Conservation (phyloP, 2,113 vertebrate genomes). For the Oxyura jamaicensis region DNA sequence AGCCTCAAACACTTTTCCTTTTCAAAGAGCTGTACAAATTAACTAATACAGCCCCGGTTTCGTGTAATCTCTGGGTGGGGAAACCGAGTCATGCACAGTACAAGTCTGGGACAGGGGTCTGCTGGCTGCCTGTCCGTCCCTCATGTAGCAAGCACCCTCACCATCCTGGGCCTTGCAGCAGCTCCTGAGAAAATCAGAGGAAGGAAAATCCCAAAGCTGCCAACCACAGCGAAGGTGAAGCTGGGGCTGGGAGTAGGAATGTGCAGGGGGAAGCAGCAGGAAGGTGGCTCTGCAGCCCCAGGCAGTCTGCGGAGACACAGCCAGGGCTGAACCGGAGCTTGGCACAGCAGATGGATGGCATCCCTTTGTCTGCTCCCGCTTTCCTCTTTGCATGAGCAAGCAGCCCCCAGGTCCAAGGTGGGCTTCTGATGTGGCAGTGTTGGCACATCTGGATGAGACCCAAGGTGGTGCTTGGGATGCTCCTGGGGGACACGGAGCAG, state of each 20-base stretch:
- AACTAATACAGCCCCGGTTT: slow-evolving; percentile 9
- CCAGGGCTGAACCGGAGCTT: not conserved
- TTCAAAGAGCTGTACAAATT: slow-evolving; percentile 49
- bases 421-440: not conserved
- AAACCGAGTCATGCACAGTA: not conserved
- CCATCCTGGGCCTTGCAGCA: not conserved
- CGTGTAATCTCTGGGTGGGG: not conserved
- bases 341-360: no score
- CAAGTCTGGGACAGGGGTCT: rapidly evolving
- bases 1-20: slow-evolving; percentile 48
- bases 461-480: not conserved
- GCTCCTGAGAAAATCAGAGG: not conserved
- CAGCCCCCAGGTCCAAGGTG: not conserved
- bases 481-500: not conserved
- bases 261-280: no score
- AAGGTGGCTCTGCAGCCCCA: not conserved
- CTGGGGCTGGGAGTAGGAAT: not conserved
- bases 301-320: not conserved
- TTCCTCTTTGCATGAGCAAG: not conserved
- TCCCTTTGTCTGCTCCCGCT: not conserved
- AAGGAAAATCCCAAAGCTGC: not conserved
- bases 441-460: not conserved
- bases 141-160: not conserved
- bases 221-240: rapidly evolving
- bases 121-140: not conserved